Evolutionary conservation across 2,888 invertebrate species (phyloP), one percentile per base, ranked within the genome.

Genomic region (Yponomeuta plumbellus): DNA sequence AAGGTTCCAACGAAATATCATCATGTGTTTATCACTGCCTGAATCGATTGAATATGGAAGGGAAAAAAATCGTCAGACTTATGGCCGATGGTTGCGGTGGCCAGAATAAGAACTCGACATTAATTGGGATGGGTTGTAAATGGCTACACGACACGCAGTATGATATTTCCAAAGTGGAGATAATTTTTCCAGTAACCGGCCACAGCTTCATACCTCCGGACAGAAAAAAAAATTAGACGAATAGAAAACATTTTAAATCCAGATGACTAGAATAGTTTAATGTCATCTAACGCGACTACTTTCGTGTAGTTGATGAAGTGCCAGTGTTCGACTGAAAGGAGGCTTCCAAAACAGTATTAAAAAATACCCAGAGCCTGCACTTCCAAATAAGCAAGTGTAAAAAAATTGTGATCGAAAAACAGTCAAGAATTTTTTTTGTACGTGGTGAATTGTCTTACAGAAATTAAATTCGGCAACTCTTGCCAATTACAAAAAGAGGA

Each of bases 1-100:
- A 61, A 23, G 22, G 26, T 8, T 40, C 66, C 8, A 66, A 62
- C 59, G 67, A 64, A 68, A 70, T 61, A 23, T 39, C 65, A n/a
- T 56, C 52, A 17, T 66, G 66, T 63, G 62, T 69, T 44, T 65
- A 64, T 40, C 68, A 69, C 64, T 65, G 66, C 22, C 63, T 68
- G 40, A 66, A 67, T 26, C 34, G 21, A 20, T n/a, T 56, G 44
- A 39, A 52, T 34, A 8, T 61, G 4, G 61, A 61, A 21, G 22
- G 23, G 21, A 61, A 22, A 66, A 66, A 8, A 22, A 22, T 40
- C 20, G 22, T 66, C 5, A 8, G 44, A 21, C 59, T 66, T 21
- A 8, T 66, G 11, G 66, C 66, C 23, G 66, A 66, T 44, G 66
- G 66, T 11, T 66, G 66, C n/a, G 61, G 61, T 22, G 66, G 66